A percentile compares a stretch with the other conserved stretches of the same genome.
phyloP scores from a whole-genome alignment of 2,797 vertebrate species.

The Harpagifer antarcticus region DNA sequence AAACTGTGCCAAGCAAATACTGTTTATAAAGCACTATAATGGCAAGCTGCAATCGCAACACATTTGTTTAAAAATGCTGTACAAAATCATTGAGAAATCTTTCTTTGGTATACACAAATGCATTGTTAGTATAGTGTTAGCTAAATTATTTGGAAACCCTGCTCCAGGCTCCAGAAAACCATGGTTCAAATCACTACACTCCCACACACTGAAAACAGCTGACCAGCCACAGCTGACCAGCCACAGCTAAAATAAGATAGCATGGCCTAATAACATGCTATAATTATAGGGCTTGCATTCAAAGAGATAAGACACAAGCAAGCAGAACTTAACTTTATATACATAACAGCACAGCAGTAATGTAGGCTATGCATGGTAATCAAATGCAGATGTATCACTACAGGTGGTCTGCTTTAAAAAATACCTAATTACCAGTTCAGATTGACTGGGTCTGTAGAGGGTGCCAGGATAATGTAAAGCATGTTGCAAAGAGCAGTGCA shows the following conservation, averaged over 20 bases:
- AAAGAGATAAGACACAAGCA: slow-evolving; percentile 31
- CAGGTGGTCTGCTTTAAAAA: slow-evolving; percentile 37
- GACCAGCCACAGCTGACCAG: slow-evolving; percentile 29
- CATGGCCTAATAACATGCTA: slow-evolving; percentile 46
- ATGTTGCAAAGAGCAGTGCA: background rate
- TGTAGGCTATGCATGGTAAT: slow-evolving; percentile 11
- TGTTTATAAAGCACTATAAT: background rate
- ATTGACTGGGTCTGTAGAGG: slow-evolving; percentile 24
- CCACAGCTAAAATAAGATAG: slow-evolving; percentile 48
- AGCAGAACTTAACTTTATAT: slow-evolving; percentile 23
- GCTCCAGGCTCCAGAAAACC: slow-evolving; percentile 12
- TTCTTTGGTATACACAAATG: background rate
- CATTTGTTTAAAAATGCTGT: background rate
- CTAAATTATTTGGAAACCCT: background rate
- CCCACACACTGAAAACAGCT: slow-evolving; percentile 28
- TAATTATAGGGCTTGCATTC: slow-evolving; percentile 45
- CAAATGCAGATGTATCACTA: slow-evolving; percentile 41
- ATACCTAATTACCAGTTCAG: slow-evolving; percentile 25
- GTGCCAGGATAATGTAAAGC: slow-evolving; percentile 4
- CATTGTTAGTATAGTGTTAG: background rate
- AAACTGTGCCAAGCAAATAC: background rate
- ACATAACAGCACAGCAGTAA: background rate
- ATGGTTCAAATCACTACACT: slow-evolving; percentile 35
- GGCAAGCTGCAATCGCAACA: background rate
- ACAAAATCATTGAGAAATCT: background rate